A percentile compares a stretch with the other conserved stretches of the same genome.
Conservation (phyloP, 2,797 vertebrate species). For the Acomys russatus region DNA sequence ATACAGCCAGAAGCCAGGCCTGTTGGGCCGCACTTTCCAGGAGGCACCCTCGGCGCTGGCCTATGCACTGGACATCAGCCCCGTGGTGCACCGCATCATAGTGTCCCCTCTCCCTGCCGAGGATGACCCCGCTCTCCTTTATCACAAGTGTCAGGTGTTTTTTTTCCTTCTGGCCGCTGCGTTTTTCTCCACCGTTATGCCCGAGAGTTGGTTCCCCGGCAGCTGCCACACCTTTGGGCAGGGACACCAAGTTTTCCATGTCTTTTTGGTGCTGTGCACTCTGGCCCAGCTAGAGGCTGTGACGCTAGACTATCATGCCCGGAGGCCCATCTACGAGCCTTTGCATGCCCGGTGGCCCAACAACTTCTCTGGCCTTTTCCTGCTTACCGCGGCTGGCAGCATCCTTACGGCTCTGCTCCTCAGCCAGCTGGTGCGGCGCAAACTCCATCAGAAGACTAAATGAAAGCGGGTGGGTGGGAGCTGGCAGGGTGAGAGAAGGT, state of each 20-base stretch:
- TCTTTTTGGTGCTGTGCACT: constrained; percentile 95
- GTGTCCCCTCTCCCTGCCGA: constrained; percentile 74
- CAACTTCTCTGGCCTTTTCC: constrained; percentile 93
- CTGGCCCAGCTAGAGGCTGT: constrained; percentile 96
- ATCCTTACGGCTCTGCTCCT: constrained; percentile 93
- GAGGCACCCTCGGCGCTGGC: constrained; percentile 96
- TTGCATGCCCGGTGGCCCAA: constrained; percentile 93
- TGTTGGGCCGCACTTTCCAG: constrained; percentile 93
- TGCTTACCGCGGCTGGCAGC: constrained; percentile 93
- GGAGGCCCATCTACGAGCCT: constrained; percentile 92
- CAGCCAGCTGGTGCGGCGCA: constrained; percentile 90
- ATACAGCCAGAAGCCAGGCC: constrained; percentile 89
- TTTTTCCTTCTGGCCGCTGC: constrained; percentile 96
- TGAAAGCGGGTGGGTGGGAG: constrained; percentile 64
- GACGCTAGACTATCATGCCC: constrained; percentile 93
- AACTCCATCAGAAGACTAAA: constrained; percentile 90
- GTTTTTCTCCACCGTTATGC: constrained; percentile 96
- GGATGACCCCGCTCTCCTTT: constrained; percentile 91
- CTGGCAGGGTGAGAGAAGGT: constrained; percentile 3
- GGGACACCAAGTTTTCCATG: constrained; percentile 97
- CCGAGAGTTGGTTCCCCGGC: constrained; percentile 95
- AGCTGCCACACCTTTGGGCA: constrained; percentile 96
- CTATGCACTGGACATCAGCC: constrained; percentile 96
- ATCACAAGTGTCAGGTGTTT: constrained; percentile 95
- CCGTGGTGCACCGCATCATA: constrained; percentile 94